These are phyloP conservation scores for Ephestia elutella DNA, from an alignment of 1,140 invertebrate species.

Conservation along the genomic window DNA sequence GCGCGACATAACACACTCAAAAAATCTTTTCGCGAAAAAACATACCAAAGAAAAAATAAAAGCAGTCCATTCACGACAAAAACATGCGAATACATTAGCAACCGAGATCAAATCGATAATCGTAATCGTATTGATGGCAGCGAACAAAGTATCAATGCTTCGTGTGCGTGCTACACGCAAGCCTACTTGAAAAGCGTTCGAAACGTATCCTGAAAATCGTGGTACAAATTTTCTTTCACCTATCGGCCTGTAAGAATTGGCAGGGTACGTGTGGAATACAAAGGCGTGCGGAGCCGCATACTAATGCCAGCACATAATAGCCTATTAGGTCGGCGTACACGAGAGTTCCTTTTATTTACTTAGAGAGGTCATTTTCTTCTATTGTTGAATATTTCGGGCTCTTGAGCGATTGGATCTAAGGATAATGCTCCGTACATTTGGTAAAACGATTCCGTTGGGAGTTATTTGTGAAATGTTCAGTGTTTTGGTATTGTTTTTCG, in stretches of 20 bases:
- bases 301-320: constrained; percentile 7
- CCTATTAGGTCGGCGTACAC: constrained; percentile 4
- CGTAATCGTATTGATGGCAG: not conserved
- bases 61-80: no score
- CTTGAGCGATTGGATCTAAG: not conserved
- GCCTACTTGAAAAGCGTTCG: not conserved
- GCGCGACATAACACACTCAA: no score
- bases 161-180: not conserved
- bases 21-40: no score
- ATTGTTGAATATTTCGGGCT: not conserved
- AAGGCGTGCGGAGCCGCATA: not conserved
- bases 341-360: constrained; percentile 6
- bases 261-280: constrained; percentile 6
- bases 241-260: constrained; percentile 1
- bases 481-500: not conserved
- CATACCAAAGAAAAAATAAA: no score
- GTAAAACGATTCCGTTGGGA: not conserved
- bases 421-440: not conserved
- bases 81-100: not conserved
- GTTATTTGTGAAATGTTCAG: not conserved
- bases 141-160: not conserved
- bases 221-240: not conserved
- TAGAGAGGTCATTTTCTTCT: constrained; percentile 4
- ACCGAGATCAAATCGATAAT: not conserved
- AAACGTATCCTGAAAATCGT: not conserved